Evolutionary conservation across 2,797 vertebrate genomes (phyloP).

Genomic region (Adrianichthys oophorus): DNA sequence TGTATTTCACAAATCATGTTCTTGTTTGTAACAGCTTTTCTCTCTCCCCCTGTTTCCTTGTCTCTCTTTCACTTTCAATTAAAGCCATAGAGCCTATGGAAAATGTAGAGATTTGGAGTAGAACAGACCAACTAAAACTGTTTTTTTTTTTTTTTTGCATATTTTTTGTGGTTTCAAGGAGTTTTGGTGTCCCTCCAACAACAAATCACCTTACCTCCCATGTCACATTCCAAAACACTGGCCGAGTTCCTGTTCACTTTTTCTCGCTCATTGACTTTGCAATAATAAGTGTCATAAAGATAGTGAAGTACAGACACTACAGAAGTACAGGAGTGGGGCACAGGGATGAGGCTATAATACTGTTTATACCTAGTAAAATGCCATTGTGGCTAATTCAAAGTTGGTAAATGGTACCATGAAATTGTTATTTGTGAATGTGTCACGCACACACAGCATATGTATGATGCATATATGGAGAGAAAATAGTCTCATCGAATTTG

Average conservation of each 20-base stretch:
- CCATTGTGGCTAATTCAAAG: constrained; percentile 26
- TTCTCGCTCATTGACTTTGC: constrained; percentile 66
- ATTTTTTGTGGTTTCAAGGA: constrained; percentile 52
- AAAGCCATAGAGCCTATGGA: constrained; percentile 63
- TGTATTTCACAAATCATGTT: constrained; percentile 85
- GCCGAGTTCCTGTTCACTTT: constrained; percentile 20
- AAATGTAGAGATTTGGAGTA: constrained; percentile 58
- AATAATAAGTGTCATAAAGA: constrained; percentile 59
- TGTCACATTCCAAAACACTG: constrained; percentile 53
- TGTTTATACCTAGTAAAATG: constrained; percentile 35
- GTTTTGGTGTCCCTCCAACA: constrained; percentile 49
- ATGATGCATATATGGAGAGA: too few species aligned
- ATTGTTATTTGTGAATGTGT: constrained; percentile 45
- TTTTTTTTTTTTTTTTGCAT: constrained; percentile 49
- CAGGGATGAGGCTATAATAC: constrained; percentile 26
- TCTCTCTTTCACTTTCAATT: constrained; percentile 71
- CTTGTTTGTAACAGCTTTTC: constrained; percentile 81
- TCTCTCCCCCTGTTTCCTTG: constrained; percentile 57
- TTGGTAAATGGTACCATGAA: constrained; percentile 53
- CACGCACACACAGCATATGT: constrained; percentile 10
- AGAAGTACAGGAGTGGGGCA: constrained; percentile 29
- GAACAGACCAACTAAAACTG: constrained; percentile 48
- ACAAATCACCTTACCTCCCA: constrained; percentile 39
- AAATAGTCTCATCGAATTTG: too few species aligned
- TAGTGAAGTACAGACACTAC: constrained; percentile 36